Conservation (phyloP, 2,888 invertebrate genomes). For the Volucella inflata region DNA sequence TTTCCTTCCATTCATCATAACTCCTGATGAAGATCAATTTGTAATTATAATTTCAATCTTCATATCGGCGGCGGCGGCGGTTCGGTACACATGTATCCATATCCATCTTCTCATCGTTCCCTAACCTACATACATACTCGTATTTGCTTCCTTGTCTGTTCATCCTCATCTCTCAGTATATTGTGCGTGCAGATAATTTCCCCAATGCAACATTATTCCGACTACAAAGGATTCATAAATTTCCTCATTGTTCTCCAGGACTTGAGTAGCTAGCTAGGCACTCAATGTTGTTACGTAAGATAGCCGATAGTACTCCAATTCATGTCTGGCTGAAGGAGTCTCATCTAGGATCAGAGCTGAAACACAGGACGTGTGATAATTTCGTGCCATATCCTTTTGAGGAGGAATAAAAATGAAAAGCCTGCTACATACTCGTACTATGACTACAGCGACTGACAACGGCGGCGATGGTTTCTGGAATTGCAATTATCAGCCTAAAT, state of each 20-base stretch:
- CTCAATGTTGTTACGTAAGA: slow-evolving; percentile 26
- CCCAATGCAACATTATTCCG: slow-evolving; percentile 68
- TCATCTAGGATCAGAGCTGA: slow-evolving; percentile 43
- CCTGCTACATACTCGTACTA: slow-evolving; percentile 5
- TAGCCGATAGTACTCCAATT: slow-evolving; percentile 16
- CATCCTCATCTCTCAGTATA: slow-evolving; percentile 39
- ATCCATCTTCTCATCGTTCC: slow-evolving; percentile 15
- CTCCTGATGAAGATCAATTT: slow-evolving; percentile 67
- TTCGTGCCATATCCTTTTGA: slow-evolving; percentile 62
- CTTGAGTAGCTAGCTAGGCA: neutral
- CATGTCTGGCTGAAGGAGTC: slow-evolving; percentile 2
- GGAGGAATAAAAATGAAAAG: slow-evolving; percentile 25
- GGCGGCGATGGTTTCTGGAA: slow-evolving; percentile 3
- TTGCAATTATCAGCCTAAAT: slow-evolving; percentile 69
- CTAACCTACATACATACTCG: too few relatives aligned
- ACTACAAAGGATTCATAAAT: slow-evolving; percentile 68
- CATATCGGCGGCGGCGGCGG: too few relatives aligned
- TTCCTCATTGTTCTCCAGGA: slow-evolving; percentile 45
- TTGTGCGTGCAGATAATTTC: slow-evolving; percentile 74
- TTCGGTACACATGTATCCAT: slow-evolving; percentile 34
- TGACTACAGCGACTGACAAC: slow-evolving; percentile 1
- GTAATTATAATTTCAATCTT: slow-evolving; percentile 67
- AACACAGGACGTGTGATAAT: slow-evolving; percentile 59
- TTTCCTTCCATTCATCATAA: neutral
- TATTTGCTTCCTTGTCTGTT: slow-evolving; percentile 13